Evolutionary conservation across 2,888 invertebrate species (phyloP).

Genomic region (Mythimna albipuncta): DNA sequence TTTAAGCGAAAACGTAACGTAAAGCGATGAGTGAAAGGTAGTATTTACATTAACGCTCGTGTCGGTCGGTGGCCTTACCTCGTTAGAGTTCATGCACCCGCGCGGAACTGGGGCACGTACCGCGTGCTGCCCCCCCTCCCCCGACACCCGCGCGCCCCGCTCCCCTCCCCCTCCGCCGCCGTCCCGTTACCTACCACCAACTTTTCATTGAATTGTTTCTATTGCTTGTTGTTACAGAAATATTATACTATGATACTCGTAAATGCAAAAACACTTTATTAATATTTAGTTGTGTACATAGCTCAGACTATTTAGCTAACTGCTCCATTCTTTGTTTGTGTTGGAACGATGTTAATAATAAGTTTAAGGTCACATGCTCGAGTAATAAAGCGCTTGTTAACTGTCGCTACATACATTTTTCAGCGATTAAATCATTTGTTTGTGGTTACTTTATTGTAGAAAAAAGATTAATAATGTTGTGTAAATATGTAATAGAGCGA

Average conservation of each 20-base stretch:
- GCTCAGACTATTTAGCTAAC: conserved; percentile 58
- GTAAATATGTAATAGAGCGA: conserved; percentile 25
- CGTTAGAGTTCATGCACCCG: conserved; percentile 91
- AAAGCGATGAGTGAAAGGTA: conserved; percentile 73
- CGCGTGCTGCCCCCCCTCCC: conserved; percentile 82
- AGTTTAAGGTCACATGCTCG: conserved; percentile 72
- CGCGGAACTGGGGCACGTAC: conserved; percentile 90
- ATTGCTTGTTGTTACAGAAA: conserved; percentile 75
- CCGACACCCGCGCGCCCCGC: conserved; percentile 67
- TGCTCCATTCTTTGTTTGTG: conserved; percentile 60
- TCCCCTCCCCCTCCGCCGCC: conserved; percentile 66
- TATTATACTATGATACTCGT: conserved; percentile 64
- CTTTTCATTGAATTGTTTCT: conserved; percentile 88
- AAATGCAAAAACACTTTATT: conserved; percentile 66
- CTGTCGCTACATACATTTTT: conserved; percentile 66
- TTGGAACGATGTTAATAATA: conserved; percentile 65
- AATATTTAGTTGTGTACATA: conserved; percentile 44
- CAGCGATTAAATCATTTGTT: conserved; percentile 61
- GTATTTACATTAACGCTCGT: conserved; percentile 75
- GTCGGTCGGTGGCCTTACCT: conserved; percentile 91
- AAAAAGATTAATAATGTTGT: conserved; percentile 34
- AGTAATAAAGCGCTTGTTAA: conserved; percentile 64
- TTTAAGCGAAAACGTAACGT: conserved; percentile 71
- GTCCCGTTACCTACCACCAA: conserved; percentile 87
- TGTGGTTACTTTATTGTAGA: conserved; percentile 26